Conservation (phyloP, 2,888 invertebrate genomes). For the Drosophila kambysellisi region DNA sequence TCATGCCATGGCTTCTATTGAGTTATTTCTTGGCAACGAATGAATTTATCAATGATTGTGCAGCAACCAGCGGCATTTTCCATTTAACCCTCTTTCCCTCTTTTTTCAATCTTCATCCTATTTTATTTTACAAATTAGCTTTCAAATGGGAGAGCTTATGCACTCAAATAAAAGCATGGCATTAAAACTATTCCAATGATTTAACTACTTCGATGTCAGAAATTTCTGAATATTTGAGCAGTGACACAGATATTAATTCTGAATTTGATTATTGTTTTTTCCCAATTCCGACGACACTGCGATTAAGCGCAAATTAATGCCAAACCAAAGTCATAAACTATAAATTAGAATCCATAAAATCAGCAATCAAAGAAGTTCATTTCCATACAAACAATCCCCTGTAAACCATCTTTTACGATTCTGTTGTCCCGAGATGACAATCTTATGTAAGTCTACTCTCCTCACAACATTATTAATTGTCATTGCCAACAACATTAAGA, state of each 20-base stretch:
- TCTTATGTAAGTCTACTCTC: slow-evolving; percentile 30
- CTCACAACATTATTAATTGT: slow-evolving; percentile 46
- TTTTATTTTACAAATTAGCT: slow-evolving; percentile 63
- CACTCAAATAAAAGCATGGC: slow-evolving; percentile 34
- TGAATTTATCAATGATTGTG: slow-evolving; percentile 54
- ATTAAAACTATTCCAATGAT: slow-evolving; percentile 42
- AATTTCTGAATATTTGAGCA: slow-evolving; percentile 50
- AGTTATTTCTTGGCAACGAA: slow-evolving; percentile 68
- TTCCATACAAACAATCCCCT: slow-evolving; percentile 19
- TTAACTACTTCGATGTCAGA: slow-evolving; percentile 26
- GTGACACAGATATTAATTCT: slow-evolving; percentile 37
- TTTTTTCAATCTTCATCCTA: neutral
- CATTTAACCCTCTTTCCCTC: slow-evolving; percentile 11
- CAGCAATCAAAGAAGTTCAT: slow-evolving; percentile 30
- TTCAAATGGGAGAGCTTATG: slow-evolving; percentile 43
- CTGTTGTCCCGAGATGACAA: slow-evolving; percentile 30
- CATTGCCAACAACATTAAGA: neutral
- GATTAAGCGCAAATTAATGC: slow-evolving; percentile 36
- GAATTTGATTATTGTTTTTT: slow-evolving; percentile 14
- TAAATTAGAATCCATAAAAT: slow-evolving; percentile 54
- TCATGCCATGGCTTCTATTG: slow-evolving; percentile 65
- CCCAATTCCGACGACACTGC: slow-evolving; percentile 4
- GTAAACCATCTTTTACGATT: slow-evolving; percentile 40
- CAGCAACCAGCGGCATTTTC: slow-evolving; percentile 44
- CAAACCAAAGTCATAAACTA: slow-evolving; percentile 36